These are phyloP conservation scores for Fragum sueziense DNA, from an alignment of 2,888 invertebrate genomes.

Conservation along the genomic window DNA sequence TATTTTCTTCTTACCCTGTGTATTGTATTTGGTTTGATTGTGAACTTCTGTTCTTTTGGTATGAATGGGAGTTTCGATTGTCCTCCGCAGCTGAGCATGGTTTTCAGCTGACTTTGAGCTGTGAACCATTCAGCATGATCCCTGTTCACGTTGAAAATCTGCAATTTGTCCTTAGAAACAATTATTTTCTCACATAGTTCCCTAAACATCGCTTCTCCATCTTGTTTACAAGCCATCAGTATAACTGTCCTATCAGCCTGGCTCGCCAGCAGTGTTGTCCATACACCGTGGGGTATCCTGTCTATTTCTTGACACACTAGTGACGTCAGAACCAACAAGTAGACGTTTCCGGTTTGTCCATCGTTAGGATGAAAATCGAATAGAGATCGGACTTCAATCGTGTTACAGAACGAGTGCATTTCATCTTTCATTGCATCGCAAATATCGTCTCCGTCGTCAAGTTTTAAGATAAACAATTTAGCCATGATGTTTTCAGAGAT, in stretches of 20 bases:
- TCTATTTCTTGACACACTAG: slow-evolving; percentile 10
- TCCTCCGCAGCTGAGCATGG: neutral
- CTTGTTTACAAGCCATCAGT: neutral
- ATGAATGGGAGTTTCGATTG: neutral
- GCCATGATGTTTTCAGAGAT: no score
- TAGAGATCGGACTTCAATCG: neutral
- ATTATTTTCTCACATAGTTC: neutral
- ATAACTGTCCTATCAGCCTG: neutral
- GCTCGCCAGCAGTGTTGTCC: neutral
- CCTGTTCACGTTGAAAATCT: neutral
- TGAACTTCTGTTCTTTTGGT: neutral
- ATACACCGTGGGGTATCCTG: neutral
- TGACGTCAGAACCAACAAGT: slow-evolving; percentile 7
- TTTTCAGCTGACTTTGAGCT: slow-evolving; percentile 1
- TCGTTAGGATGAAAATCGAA: neutral
- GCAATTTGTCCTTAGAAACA: neutral
- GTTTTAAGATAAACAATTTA: neutral
- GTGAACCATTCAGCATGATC: slow-evolving; percentile 1
- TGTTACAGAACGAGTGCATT: neutral
- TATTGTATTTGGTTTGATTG: neutral
- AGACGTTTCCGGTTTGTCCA: neutral
- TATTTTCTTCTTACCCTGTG: no score
- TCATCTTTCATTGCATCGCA: neutral
- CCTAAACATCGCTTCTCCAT: neutral
- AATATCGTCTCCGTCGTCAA: neutral